Percentiles rank a stretch among this genome's conserved stretches.
Evolutionary conservation across 2,888 invertebrate species (phyloP).

Genomic region (Cryptocephalus moraei): DNA sequence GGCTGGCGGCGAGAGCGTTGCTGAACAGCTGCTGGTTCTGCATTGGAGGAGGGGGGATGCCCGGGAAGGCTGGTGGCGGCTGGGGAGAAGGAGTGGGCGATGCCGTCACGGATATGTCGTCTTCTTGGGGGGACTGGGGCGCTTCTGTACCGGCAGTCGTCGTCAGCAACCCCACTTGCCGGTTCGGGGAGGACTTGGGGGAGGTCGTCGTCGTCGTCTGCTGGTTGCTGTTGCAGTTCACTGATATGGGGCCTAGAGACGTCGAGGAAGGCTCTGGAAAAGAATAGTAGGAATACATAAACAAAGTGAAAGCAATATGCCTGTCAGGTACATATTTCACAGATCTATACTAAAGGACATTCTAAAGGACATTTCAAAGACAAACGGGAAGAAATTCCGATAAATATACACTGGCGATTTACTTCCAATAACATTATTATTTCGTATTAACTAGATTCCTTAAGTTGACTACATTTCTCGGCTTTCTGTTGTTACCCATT

Average conservation of each 20-base stretch:
- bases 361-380: too few species aligned
- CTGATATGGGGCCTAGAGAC: conserved; percentile 37
- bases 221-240: conserved; percentile 44
- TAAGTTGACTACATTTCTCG: too few species aligned
- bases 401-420: too few species aligned
- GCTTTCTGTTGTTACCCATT: too few species aligned
- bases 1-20: conserved; percentile 55
- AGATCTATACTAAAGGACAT: too few species aligned
- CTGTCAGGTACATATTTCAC: too few species aligned
- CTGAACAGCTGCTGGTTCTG: conserved; percentile 40
- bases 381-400: too few species aligned
- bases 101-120: conserved; percentile 54
- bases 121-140: conserved; percentile 31
- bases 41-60: conserved; percentile 33
- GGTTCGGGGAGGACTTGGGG: conserved; percentile 50
- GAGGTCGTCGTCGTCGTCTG: conserved; percentile 67
- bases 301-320: too few species aligned
- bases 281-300: too few species aligned
- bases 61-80: conserved; percentile 34
- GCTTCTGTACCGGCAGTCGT: conserved; percentile 32
- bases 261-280: conserved; percentile 34
- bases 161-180: conserved; percentile 35
- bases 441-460: too few species aligned
- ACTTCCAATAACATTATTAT: too few species aligned
- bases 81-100: conserved; percentile 49